Conservation (phyloP, 1,140 invertebrate species). For the Sinonovacula constricta region DNA sequence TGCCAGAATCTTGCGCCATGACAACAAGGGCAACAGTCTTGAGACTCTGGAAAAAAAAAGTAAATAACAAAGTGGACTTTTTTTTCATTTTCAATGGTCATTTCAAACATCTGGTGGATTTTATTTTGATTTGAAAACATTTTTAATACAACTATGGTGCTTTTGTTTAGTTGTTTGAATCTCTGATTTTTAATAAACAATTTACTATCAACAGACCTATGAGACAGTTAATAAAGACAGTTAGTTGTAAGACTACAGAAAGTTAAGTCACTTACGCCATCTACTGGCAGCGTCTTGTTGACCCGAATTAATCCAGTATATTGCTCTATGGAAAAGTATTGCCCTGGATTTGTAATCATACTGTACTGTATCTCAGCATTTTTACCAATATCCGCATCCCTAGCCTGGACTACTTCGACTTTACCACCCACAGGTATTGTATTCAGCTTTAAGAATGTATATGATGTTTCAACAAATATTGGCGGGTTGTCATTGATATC, state of each 20-base stretch:
- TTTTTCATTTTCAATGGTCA: too few species aligned
- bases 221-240: neutral
- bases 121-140: too few species aligned
- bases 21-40: neutral
- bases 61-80: too few species aligned
- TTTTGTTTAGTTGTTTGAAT: too few species aligned
- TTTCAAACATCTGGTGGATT: too few species aligned
- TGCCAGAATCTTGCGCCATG: neutral
- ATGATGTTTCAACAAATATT: conserved; percentile 96
- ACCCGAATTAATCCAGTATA: conserved; percentile 44
- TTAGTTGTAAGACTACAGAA: neutral
- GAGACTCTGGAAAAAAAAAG: too few species aligned
- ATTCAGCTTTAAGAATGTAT: conserved; percentile 97
- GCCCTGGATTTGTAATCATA: conserved; percentile 18
- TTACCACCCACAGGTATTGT: conserved; percentile 83
- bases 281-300: conserved; percentile 82
- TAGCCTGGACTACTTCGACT: conserved; percentile 94
- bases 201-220: too few species aligned
- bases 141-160: too few species aligned
- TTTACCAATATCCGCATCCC: conserved; percentile 81
- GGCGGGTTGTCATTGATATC: conserved; percentile 99
- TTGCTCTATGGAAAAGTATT: conserved; percentile 36
- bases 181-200: too few species aligned
- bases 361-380: conserved; percentile 50
- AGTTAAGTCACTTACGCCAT: neutral